A percentile compares a stretch with the other conserved stretches of the same genome.
These are phyloP conservation scores for Neoarius graeffei DNA, from an alignment of 2,113 vertebrate genomes.

Conservation along the genomic window DNA sequence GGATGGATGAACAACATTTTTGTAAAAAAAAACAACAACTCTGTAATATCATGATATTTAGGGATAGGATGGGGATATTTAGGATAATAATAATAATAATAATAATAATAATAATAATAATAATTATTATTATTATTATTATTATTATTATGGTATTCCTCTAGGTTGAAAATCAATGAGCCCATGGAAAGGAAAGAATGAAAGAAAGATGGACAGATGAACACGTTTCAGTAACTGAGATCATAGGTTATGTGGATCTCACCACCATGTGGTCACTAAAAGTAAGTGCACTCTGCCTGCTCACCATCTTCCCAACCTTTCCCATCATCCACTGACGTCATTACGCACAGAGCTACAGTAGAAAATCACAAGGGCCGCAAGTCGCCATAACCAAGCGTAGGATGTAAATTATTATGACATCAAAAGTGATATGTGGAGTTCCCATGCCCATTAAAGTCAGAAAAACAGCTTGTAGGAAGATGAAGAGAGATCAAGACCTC, in stretches of 20 bases:
- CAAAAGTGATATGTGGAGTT: conserved; percentile 53
- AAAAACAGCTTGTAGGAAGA: conserved; percentile 52
- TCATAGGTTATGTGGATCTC: background rate
- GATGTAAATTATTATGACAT: conserved; percentile 21
- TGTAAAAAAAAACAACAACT: background rate
- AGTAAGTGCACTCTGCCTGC: conserved; percentile 23
- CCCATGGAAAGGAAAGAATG: background rate
- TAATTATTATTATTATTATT: background rate
- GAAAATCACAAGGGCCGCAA: background rate
- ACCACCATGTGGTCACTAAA: conserved; percentile 31
- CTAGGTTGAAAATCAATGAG: background rate
- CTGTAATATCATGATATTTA: background rate
- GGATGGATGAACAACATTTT: background rate
- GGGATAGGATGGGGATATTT: background rate
- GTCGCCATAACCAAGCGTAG: background rate
- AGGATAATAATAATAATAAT: background rate
- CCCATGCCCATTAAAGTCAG: conserved; percentile 62
- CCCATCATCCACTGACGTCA: background rate
- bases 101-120: background rate
- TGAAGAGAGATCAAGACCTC: conserved; percentile 62
- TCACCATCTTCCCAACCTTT: background rate
- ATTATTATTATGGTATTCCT: background rate
- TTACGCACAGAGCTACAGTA: background rate
- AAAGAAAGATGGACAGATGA: background rate
- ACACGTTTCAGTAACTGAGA: background rate